Evolutionary conservation across 1,140 invertebrate genomes (phyloP), one percentile per base, ranked within the genome.

Genomic region (Bacillus rossius): DNA sequence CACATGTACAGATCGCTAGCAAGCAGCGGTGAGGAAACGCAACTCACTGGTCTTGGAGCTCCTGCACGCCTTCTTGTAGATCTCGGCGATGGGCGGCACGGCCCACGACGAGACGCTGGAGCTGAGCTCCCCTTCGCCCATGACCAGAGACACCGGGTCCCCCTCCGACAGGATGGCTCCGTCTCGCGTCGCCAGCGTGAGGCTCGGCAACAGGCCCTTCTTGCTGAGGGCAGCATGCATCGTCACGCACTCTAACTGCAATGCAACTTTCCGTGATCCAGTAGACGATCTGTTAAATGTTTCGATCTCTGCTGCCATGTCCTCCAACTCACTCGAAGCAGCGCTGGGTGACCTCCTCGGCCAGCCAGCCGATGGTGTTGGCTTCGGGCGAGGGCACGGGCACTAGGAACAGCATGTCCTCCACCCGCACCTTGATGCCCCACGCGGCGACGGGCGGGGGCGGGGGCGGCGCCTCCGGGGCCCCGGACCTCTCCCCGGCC

Each of bases 341-440:
- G 68, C 86, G 77, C 51, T 78, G 75, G 26, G 83, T 79, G 0
- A 84, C 80, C 76, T 88, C 84, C 41, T 85, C 79, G 38, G 83
- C 80, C 56, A 89, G 73, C 86, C 86, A 88, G 57, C 77, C 78
- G 63, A 87, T 83, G 59, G 80, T 84, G 54, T 81, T 78, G 19
- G 82, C 72, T 48, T 77, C 79, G 13, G 81, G 77, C 34, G 80
- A 67, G 23, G 80, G 78, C 13, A 87, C 67, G 0, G 84, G 84
- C 52, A 88, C 81, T 38, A 85, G 66, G 52, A 86, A 74, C 2
- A 83, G 65, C 67, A 82, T 84, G 38, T 84, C 79, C 63, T 83
- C 75, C 22, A 87, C 77, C 61, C 81, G 76, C 0, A 87, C 80
- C 69, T 84, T 83, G 2, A 86, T 79, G 0, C 80, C 71, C 13